Conservation (phyloP, 2,797 vertebrate genomes). For the Sarcoramphus papa region DNA sequence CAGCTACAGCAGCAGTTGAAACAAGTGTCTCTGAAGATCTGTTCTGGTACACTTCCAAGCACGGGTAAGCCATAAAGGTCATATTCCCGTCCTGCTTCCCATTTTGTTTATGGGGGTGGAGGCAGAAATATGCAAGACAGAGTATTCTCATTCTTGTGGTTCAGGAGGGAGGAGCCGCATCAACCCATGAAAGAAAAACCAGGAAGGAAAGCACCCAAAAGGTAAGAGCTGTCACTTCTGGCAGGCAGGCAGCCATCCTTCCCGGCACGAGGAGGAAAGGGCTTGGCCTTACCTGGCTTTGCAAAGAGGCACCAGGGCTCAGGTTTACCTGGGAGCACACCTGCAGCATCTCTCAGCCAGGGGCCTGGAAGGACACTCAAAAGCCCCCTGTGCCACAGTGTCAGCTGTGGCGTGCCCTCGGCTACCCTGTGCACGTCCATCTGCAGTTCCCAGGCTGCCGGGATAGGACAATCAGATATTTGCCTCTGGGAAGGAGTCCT, state of each 20-base stretch:
- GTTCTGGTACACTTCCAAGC: not conserved
- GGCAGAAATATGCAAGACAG: not conserved
- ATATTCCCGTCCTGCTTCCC: not conserved
- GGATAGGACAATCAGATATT: not conserved
- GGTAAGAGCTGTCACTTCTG: not conserved
- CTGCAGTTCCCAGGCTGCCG: not conserved
- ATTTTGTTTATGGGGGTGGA: not conserved
- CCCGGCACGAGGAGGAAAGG: not conserved
- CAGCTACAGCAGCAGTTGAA: not conserved
- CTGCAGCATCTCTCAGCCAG: not conserved
- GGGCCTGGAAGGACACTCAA: not conserved
- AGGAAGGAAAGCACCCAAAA: not conserved
- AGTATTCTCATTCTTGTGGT: not conserved
- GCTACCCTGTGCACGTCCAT: fast-evolving
- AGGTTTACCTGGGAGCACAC: not conserved
- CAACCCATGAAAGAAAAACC: not conserved
- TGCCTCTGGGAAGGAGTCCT: conserved; percentile 59
- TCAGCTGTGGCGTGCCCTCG: fast-evolving
- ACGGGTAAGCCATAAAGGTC: not conserved
- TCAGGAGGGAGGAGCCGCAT: not conserved
- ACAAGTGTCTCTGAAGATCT: not conserved
- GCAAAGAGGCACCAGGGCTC: not conserved
- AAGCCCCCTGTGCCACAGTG: fast-evolving
- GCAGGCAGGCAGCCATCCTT: not conserved
- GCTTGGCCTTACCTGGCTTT: not conserved